Evolutionary conservation across 2,797 vertebrate genomes (phyloP), one percentile per base, ranked within the genome.

Genomic region (Podarcis lilfordi): DNA sequence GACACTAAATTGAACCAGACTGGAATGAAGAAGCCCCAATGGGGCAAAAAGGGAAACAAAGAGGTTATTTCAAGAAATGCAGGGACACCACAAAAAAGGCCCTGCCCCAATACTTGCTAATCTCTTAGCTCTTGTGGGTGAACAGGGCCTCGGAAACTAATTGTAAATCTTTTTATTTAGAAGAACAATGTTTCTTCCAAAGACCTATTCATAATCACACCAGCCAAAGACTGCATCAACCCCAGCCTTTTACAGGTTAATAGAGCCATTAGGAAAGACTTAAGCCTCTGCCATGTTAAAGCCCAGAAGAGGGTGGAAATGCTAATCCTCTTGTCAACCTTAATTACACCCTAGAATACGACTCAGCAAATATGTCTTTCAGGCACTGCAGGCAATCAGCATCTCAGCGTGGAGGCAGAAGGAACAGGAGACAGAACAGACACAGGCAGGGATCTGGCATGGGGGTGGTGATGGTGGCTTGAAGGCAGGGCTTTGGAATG

Each of bases 361-460:
- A 71, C 64, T 86, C 77, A 27, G 45, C 79, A 89, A 78, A 82
- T 78, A 43, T 86, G 83, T 82, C 84, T 77, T 86, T 86, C 79
- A 27, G 59, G 35, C 61, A 45, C 40, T 72, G 78, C 8, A 76
- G 71, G 78, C 69, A 40, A 86, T 80, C 72, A 77, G 79, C 45
- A 75, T 68, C 71, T 72, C 80, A 45, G 64, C 75, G 43, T 45
- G 80, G 45, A 86, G 79, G 66, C 87, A 88, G 45, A 78, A 61
- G 3, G 78, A 32, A 88, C 19, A 25, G 21, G 45, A 79, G 35
- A 68, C 43, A 23, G 66, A 40, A 50, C n/a, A 50, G n/a, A 21
- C 43, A 40, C 64, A 68, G 80, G n/a, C 40, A 84, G 32, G 43
- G 35, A 83, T 37, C 61, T 40, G 45, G 40, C 72, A 50, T 6